Evolutionary conservation across 2,797 vertebrate species (phyloP).

Genomic region (Pelodytes ibericus): DNA sequence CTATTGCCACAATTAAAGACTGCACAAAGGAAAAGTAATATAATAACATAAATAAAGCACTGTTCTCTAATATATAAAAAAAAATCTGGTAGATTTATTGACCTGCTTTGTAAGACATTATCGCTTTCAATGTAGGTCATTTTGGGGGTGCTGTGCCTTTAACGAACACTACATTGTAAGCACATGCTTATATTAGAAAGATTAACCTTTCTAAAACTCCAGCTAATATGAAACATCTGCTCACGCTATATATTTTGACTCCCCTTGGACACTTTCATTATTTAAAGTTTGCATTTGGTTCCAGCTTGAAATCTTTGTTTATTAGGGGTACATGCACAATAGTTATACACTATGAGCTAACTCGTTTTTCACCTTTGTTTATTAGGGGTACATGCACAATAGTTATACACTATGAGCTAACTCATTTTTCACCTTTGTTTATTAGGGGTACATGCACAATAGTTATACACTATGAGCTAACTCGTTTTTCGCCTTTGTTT

Average conservation of each 20-base stretch:
- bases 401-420: no score
- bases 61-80: no score
- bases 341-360: neutral
- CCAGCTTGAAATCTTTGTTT: slow-evolving; percentile 49
- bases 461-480: no score
- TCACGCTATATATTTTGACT: slow-evolving; percentile 30
- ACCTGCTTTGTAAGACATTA: slow-evolving; percentile 8
- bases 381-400: no score
- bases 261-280: slow-evolving; percentile 35
- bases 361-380: neutral
- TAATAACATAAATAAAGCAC: neutral
- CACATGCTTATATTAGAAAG: slow-evolving; percentile 43
- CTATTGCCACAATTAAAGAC: neutral
- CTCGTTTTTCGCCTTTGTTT: no score
- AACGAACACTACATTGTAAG: slow-evolving; percentile 36
- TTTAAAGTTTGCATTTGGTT: slow-evolving; percentile 36
- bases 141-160: slow-evolving; percentile 33
- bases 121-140: slow-evolving; percentile 22
- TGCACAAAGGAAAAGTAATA: neutral
- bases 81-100: slow-evolving; percentile 8
- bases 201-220: slow-evolving; percentile 44
- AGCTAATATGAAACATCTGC: slow-evolving; percentile 43
- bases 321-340: no score
- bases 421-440: no score
- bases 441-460: no score